Percentiles rank a stretch among this genome's conserved stretches.
Conservation (phyloP, 1,140 invertebrate species). For the Rhopalosiphum maidis region DNA sequence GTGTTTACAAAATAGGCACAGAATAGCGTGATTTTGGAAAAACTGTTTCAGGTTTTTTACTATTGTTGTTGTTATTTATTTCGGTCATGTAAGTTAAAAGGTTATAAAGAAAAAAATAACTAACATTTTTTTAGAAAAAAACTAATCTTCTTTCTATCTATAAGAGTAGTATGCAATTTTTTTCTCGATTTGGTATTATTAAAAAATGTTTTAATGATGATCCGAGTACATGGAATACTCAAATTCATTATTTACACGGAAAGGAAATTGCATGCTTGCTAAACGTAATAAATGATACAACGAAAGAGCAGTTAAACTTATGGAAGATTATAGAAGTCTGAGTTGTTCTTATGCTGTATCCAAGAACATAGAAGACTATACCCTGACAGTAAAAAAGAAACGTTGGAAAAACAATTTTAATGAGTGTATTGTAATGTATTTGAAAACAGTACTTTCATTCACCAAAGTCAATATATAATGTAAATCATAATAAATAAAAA, state of each 20-base stretch:
- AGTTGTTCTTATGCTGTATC: background rate
- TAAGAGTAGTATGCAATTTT: background rate
- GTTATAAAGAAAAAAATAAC: background rate
- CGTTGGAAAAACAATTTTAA: too few species aligned
- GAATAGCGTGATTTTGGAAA: background rate
- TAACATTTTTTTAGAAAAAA: background rate
- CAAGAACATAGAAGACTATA: background rate
- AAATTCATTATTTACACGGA: background rate
- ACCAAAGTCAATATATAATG: too few species aligned
- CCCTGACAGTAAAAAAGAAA: too few species aligned
- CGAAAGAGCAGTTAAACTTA: background rate
- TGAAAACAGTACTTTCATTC: too few species aligned
- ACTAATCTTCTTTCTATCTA: background rate
- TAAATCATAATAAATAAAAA: too few species aligned
- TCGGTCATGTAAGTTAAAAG: background rate
- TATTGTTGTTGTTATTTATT: background rate
- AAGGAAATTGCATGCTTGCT: background rate
- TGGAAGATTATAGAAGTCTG: background rate
- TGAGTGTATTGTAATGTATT: too few species aligned
- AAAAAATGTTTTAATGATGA: background rate
- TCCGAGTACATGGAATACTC: background rate
- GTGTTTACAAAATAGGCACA: too few species aligned
- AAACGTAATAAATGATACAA: background rate
- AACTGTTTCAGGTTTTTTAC: background rate
- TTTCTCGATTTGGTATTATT: background rate